A percentile compares a stretch with the other conserved stretches of the same genome.
These are phyloP conservation scores for Holacanthella duospinosa DNA, from an alignment of 2,888 invertebrate species.

Conservation along the genomic window DNA sequence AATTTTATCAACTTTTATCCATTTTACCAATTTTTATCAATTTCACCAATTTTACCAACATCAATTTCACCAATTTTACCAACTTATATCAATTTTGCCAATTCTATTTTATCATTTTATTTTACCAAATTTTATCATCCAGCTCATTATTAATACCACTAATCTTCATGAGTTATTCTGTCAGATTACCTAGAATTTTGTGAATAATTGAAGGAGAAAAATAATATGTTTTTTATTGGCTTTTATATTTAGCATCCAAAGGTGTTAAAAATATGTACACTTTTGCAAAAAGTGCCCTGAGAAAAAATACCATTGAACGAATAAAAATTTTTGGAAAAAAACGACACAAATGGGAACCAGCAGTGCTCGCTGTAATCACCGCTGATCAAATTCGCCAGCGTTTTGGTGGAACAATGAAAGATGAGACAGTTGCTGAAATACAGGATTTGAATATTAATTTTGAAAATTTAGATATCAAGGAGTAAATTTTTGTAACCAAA, in stretches of 20 bases:
- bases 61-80: too few species aligned
- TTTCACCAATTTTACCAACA: too few species aligned
- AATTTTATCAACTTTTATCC: too few species aligned
- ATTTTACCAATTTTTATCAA: too few species aligned
- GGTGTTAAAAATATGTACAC: slow-evolving; percentile 4
- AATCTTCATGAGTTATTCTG: too few species aligned
- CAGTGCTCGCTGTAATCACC: background rate
- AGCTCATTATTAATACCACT: background rate
- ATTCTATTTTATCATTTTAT: too few species aligned
- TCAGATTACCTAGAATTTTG: too few species aligned
- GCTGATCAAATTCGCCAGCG: slow-evolving; percentile 4
- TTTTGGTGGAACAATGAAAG: slow-evolving; percentile 5
- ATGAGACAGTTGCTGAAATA: background rate
- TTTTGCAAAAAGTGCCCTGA: background rate
- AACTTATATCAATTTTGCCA: too few species aligned
- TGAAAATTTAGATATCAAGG: too few species aligned
- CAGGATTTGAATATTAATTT: background rate
- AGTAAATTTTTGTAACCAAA: too few species aligned
- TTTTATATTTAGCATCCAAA: slow-evolving; percentile 4
- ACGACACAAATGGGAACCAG: slow-evolving; percentile 7
- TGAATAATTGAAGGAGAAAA: too few species aligned
- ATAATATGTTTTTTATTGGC: too few species aligned
- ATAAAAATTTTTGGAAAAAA: background rate
- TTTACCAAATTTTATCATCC: background rate
- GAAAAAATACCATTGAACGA: background rate